These are phyloP conservation scores for Melanitta fusca DNA, from an alignment of 2,797 vertebrate genomes.

Conservation along the genomic window DNA sequence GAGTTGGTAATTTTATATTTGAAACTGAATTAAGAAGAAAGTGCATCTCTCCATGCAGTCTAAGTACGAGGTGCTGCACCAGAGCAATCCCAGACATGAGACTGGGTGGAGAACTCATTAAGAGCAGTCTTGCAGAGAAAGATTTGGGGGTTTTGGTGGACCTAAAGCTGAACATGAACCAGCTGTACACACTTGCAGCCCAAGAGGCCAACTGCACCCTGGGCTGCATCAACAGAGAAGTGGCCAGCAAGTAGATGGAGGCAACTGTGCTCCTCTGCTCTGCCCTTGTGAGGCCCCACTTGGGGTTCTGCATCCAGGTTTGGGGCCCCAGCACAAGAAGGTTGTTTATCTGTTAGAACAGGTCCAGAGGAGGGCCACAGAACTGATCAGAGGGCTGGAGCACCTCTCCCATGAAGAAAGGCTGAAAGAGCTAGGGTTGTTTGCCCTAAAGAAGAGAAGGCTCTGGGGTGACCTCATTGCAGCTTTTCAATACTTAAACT, in stretches of 20 bases:
- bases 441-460: too few species aligned
- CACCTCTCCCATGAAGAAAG: not conserved
- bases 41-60: not conserved
- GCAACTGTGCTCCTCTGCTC: not conserved
- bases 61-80: too few species aligned
- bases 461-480: too few species aligned
- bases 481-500: too few species aligned
- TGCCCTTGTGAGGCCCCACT: not conserved
- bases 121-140: too few species aligned
- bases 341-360: not conserved
- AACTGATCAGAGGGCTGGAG: not conserved
- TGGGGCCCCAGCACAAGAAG: not conserved
- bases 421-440: not conserved
- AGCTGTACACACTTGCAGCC: too few species aligned
- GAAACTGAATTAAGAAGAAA: not conserved
- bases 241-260: not conserved
- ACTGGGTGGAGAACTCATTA: too few species aligned
- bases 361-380: not conserved
- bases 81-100: too few species aligned
- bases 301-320: not conserved
- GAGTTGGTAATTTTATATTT: not conserved
- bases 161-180: too few species aligned
- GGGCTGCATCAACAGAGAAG: not conserved
- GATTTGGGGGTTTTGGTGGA: too few species aligned
- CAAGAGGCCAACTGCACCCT: too few species aligned